Base-by-base conservation (phyloP, 2,113 vertebrate species). In the Oxyura jamaicensis region DNA sequence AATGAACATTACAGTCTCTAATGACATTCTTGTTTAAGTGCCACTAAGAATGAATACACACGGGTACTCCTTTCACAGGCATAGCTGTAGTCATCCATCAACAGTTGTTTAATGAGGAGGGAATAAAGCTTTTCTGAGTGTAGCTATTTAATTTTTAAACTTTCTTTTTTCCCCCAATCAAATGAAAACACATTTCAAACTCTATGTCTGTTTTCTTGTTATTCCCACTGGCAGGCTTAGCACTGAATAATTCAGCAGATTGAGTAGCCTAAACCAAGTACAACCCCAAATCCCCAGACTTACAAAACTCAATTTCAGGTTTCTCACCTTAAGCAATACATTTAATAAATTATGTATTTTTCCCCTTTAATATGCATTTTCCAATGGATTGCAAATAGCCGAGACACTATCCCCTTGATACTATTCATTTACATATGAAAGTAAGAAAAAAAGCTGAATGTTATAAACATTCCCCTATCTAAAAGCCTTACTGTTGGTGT, bases 281-380 rank as follows among this genome's bases (percentile, higher is more conserved):
- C 81, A 96, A 97, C 79, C 92, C 89, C 44, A 97, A 95, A 91
- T 96, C 88, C 59, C 75, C 58, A 96, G 74, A 89, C 87, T 95
- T 96, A 90, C 35, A 95, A 97, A 97, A 95, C 77, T 94, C 94
- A 86, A 97, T 97, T 97, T 97, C 90, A 97, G 97, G 71, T 88
- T 96, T 97, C 88, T 97, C 72, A 96, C 94, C 94, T 97, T 97
- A 97, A 98, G 97, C 90, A 90, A 91, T 89, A 66, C 69, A 92
- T 95, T 95, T 95, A 93, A 97, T 98, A 97, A 98, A 98, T 98
- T 97, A 97, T 98, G 79, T 81, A 97, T 96, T 96, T 96, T 97
- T 88, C 55, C 12, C 18, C 83, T 84, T 74, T 93, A 95, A 94
- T 96, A 93, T 66, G 75, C 93, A 90, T 97, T 97, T 98, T 97